Evolutionary conservation across 2,888 invertebrate species (phyloP), one percentile per base, ranked within the genome.

Genomic region (Amphipoea oculea): DNA sequence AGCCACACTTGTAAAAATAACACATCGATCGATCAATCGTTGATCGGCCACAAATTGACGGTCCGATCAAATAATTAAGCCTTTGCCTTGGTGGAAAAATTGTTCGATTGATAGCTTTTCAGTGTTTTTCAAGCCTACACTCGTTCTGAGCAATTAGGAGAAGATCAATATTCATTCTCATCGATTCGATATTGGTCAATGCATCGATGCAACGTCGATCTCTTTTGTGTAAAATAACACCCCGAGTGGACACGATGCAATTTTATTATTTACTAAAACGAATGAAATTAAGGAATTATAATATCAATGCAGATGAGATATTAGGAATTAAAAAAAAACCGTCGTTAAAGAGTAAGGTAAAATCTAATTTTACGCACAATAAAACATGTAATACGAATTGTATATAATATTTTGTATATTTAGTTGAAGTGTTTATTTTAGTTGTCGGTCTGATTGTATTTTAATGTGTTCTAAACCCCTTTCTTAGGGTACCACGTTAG

Each of bases 371-470:
- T 85, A 76, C 85, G 87, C 81, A 87, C 82, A 87, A 77, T 85
- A 54, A 75, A 77, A 87, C 40, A 72, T 87, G 48, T 84, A 76
- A 76, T 79, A 73, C 70, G 62, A 86, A 67, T 76, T 80, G 67
- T 77, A 63, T 84, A 87, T 73, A 73, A 84, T 84, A 74, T 84
- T 79, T 76, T 85, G 76, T 87, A 87, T 87, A 87, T 81, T 85
- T 74, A 68, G 42, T 84, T 80, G 60, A 75, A 75, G 60, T 71
- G 40, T 73, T 85, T 72, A 79, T 72, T 80, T 85, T 80, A 80
- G 57, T 66, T 69, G 71, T 66, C 60, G 66, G 63, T 66, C 76
- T 76, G 74, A 69, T 74, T 87, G 57, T 87, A 79, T 78, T 79
- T 54, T 67, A 70, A 51, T 54, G 17, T 65, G 69, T 76, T 84